Conservation (phyloP, 2,113 vertebrate genomes). For the Isichthys henryi region DNA sequence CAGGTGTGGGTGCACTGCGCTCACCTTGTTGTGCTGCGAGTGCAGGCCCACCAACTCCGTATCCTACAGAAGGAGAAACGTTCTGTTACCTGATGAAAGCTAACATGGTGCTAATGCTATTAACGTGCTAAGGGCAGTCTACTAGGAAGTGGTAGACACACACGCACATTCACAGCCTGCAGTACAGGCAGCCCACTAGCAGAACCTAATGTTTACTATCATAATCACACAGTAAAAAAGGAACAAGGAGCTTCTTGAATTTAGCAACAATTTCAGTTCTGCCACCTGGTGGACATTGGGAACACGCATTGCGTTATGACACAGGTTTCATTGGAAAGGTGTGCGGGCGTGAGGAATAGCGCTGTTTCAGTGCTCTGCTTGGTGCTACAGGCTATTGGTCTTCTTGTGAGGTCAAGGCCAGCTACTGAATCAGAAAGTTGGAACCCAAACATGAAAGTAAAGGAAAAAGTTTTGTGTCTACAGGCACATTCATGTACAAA, state of each 20-base stretch:
- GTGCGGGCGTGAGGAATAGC: background rate
- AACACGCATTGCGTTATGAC: background rate
- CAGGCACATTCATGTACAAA: background rate
- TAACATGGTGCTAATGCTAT: background rate
- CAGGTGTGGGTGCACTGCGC: background rate
- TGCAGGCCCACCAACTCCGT: constrained; percentile 36
- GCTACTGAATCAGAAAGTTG: background rate
- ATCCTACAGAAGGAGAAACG: constrained; percentile 43
- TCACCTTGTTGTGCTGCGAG: constrained; percentile 64
- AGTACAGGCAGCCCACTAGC: background rate
- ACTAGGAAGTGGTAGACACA: background rate
- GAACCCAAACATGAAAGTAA: background rate
- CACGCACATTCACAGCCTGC: background rate
- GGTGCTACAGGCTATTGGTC: background rate
- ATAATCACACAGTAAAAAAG: background rate
- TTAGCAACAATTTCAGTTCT: background rate
- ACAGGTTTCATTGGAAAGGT: background rate
- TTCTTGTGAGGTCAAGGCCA: background rate
- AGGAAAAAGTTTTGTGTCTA: background rate
- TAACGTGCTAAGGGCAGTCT: background rate
- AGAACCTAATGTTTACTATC: background rate
- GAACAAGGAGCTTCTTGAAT: background rate
- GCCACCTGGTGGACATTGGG: background rate
- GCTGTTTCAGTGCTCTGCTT: background rate
- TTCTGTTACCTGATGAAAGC: constrained; percentile 2